Base-by-base conservation (phyloP, 2,888 invertebrate genomes). In the Beris morrisii region DNA sequence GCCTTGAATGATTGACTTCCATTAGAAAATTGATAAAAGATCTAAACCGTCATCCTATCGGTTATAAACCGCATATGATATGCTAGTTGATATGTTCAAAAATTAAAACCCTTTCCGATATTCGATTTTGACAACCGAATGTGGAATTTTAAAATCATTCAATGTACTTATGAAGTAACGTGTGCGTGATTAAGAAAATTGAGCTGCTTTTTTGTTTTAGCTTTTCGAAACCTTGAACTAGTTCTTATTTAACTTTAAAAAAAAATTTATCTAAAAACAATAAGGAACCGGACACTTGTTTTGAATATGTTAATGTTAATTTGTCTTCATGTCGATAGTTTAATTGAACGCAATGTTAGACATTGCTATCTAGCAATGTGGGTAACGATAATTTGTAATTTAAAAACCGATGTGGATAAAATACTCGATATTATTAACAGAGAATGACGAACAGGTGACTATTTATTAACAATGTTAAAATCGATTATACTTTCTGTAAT, bases 111-210 rank as follows among this genome's bases (percentile, higher is more conserved):
- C 50, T 61, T 61, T 61, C 22, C n/a, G 46, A 43, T 38, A 52
- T 43, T 61, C 38, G 50, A 38, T 61, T 61, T 52, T 61, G 61
- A 61, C 52, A 61, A 38, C 61, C 52, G 61, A 61, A 50, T 61
- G 61, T 38, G 30, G 30, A 56, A 43, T 28, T 61, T 13, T 43
- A 15, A n/a, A 46, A 11, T 11, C 32, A 59, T 59, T 32, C 12
- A 32, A 31, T 59, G 13, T 38, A 48, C 28, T 32, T 12, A 43
- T 61, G 32, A n/a, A 22, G 50, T 61, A 52, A 61, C 50, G 59
- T 32, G 31, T 32, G 6, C 50, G 50, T 59, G 50, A 6, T 50
- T 13, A 50, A 48, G 32, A 48, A 59, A 52, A 61, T 61, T 61
- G 31, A 44, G n/a, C 46, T 15, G 38, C 32, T 48, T 59, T 59